A percentile compares a stretch with the other conserved stretches of the same genome.
These are phyloP conservation scores for Sepioteuthis lessoniana DNA, from an alignment of 2,888 invertebrate species.

Conservation along the genomic window DNA sequence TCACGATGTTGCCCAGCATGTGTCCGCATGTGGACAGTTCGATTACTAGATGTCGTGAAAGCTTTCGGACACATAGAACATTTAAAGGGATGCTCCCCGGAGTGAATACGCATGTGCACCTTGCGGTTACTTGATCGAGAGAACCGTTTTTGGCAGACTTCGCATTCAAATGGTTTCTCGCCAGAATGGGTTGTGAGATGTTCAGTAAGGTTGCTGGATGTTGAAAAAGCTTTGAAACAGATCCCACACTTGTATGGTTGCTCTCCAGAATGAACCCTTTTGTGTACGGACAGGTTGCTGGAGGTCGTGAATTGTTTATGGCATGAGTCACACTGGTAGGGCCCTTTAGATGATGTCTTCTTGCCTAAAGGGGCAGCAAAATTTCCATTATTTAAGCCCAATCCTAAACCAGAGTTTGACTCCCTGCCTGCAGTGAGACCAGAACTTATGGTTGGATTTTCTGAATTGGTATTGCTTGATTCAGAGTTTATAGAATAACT, in stretches of 20 bases:
- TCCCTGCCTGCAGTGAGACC: conserved; percentile 4
- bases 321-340: conserved; percentile 40
- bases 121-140: conserved; percentile 19
- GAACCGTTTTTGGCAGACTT: conserved; percentile 38
- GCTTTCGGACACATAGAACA: conserved; percentile 45
- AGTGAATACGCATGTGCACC: conserved; percentile 40
- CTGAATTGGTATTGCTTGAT: conserved; percentile 2
- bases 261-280: conserved; percentile 43
- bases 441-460: neutral
- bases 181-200: conserved; percentile 45
- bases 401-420: neutral
- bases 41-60: conserved; percentile 37
- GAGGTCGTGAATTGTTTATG: conserved; percentile 42
- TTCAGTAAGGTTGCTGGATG: conserved; percentile 25
- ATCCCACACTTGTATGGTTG: conserved; percentile 43
- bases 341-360: conserved; percentile 36
- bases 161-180: conserved; percentile 42
- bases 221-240: conserved; percentile 41
- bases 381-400: neutral
- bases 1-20: conserved; percentile 36
- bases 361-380: neutral
- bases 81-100: conserved; percentile 40
- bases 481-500: neutral
- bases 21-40: conserved; percentile 43
- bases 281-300: conserved; percentile 39